phyloP scores from a whole-genome alignment of 1,140 invertebrate species.

The Eurytemora carolleeae region DNA sequence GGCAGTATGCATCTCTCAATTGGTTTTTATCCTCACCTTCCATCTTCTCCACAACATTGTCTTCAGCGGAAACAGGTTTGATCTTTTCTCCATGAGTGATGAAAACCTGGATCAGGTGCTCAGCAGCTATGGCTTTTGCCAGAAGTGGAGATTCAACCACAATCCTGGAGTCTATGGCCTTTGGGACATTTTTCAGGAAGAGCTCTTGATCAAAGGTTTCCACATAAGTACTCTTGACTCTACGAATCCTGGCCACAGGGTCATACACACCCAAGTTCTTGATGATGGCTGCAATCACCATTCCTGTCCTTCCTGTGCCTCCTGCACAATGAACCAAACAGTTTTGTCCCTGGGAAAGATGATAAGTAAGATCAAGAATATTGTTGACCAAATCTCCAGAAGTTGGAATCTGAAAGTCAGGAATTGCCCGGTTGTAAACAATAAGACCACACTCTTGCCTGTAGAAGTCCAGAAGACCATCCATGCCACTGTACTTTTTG shows the following conservation, averaged over 20 bases:
- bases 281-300: neutral
- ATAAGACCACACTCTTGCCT: neutral
- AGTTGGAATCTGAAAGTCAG: neutral
- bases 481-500: neutral
- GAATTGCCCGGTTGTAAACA: neutral
- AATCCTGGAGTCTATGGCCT: neutral
- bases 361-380: neutral
- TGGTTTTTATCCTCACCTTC: neutral
- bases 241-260: neutral
- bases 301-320: neutral
- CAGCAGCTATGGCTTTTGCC: neutral
- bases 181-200: neutral
- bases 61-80: no score
- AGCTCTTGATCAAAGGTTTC: neutral
- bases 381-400: neutral
- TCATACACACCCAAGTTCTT: neutral
- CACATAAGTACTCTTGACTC: neutral
- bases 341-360: neutral
- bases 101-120: neutral
- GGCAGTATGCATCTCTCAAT: neutral
- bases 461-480: neutral
- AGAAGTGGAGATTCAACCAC: neutral
- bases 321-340: neutral
- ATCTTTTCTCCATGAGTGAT: neutral
- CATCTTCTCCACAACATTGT: neutral